These are phyloP conservation scores for Theonella swinhoei DNA, from an alignment of 37 sponge, comb jelly and placozoan species.

Conservation along the genomic window DNA sequence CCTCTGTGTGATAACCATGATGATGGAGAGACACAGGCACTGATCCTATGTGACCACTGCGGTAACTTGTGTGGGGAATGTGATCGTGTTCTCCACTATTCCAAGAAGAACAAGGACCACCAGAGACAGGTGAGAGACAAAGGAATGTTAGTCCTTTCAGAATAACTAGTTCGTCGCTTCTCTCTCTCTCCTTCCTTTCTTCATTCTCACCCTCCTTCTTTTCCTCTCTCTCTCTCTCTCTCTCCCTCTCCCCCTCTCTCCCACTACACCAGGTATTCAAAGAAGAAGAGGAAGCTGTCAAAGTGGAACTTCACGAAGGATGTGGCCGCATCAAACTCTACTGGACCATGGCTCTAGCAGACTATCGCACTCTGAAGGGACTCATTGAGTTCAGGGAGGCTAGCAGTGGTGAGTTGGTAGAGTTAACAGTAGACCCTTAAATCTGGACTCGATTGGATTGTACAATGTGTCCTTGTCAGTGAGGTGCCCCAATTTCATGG, in stretches of 20 bases:
- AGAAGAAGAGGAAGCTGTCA: constrained; percentile 96
- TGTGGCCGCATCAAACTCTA: constrained; percentile 98
- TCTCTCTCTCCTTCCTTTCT: background rate
- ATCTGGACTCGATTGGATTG: too few species aligned
- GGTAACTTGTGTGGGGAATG: constrained; percentile 98
- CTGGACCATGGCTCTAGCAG: constrained; percentile 97
- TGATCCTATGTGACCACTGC: constrained; percentile 91
- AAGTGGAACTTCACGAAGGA: constrained; percentile 93
- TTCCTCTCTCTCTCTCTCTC: background rate
- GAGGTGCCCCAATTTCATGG: background rate
- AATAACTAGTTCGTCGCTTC: background rate
- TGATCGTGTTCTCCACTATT: constrained; percentile 92
- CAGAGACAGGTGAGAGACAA: constrained; percentile 71
- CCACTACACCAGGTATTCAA: constrained; percentile 84
- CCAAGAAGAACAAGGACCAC: constrained; percentile 67
- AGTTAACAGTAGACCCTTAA: too few species aligned
- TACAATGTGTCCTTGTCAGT: background rate
- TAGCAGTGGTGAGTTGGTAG: constrained; percentile 60
- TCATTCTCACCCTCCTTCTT: background rate
- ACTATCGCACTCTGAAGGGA: constrained; percentile 90
- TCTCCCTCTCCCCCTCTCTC: background rate
- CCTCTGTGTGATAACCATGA: constrained; percentile 98
- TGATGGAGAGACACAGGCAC: constrained; percentile 90
- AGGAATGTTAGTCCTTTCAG: background rate
- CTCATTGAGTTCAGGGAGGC: constrained; percentile 96